Conservation (phyloP, 2,888 invertebrate genomes). For the Trissolcus brochymenae region DNA sequence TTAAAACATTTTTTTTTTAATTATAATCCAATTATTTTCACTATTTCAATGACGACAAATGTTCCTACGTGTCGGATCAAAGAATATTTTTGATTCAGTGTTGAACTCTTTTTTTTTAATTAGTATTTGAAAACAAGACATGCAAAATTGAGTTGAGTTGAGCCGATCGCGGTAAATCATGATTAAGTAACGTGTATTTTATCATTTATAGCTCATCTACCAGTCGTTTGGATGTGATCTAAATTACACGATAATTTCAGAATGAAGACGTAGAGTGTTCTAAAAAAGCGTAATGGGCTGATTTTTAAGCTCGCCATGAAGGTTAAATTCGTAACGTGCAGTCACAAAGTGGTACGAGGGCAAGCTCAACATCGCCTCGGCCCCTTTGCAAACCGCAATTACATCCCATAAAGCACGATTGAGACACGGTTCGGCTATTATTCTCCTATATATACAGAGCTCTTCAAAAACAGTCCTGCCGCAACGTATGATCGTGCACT, state of each 20-base stretch:
- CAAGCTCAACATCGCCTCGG: slow-evolving; percentile 66
- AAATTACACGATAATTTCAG: slow-evolving; percentile 49
- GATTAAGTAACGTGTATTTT: slow-evolving; percentile 35
- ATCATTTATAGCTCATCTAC: slow-evolving; percentile 51
- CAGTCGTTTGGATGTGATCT: slow-evolving; percentile 47
- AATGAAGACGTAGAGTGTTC: slow-evolving; percentile 48
- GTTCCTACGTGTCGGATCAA: no score
- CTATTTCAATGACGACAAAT: no score
- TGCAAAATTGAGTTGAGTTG: slow-evolving; percentile 7
- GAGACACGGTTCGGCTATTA: slow-evolving; percentile 72
- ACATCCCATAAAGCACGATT: slow-evolving; percentile 73
- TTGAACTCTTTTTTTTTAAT: no score
- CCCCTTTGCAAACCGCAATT: slow-evolving; percentile 67
- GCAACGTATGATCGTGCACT: slow-evolving; percentile 52
- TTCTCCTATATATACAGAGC: slow-evolving; percentile 67
- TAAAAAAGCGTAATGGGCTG: slow-evolving; percentile 47
- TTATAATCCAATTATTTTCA: no score
- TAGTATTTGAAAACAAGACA: no score
- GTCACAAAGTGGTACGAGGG: slow-evolving; percentile 56
- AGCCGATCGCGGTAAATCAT: slow-evolving; percentile 26
- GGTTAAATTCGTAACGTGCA: slow-evolving; percentile 68
- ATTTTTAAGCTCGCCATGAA: slow-evolving; percentile 64
- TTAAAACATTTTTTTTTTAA: no score
- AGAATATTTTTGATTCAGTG: no score
- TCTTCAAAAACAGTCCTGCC: slow-evolving; percentile 64